Evolutionary conservation across 2,113 vertebrate species (phyloP).

Genomic region (Lanius ludovicianus): DNA sequence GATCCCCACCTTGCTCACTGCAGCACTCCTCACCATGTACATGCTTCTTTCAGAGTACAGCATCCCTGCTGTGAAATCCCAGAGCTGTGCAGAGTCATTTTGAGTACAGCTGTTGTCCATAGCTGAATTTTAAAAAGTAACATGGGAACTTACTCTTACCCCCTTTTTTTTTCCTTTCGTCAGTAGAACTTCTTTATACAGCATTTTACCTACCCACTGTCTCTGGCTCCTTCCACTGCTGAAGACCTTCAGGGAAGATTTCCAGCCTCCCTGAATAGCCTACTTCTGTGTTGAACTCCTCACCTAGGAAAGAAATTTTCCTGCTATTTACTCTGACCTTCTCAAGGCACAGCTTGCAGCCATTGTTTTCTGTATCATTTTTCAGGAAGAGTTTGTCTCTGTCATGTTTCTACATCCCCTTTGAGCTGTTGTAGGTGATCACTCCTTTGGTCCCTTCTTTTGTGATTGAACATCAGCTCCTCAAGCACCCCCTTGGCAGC

Average conservation of each 20-base stretch:
- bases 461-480: not conserved
- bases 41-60: not conserved
- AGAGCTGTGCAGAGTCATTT: not conserved
- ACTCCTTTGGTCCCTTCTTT: not conserved
- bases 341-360: not conserved
- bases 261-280: not conserved
- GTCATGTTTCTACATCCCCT: not conserved
- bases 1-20: rapidly evolving
- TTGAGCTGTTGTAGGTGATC: not conserved
- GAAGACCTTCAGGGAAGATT: not conserved
- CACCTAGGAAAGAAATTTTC: not conserved
- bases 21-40: rapidly evolving
- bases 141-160: not conserved
- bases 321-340: not conserved
- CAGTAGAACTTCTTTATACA: rapidly evolving
- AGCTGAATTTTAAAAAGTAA: not conserved
- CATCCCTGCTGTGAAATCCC: not conserved
- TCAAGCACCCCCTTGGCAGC: not conserved
- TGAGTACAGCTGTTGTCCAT: not conserved
- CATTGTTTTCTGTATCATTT: not conserved
- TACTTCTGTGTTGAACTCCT: not conserved
- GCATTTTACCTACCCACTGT: not conserved
- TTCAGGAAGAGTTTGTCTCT: not conserved
- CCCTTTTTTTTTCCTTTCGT: not conserved
- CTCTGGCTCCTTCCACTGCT: not conserved